Evolutionary conservation across 2,888 invertebrate genomes (phyloP).

Genomic region (Nephrotoma flavescens): DNA sequence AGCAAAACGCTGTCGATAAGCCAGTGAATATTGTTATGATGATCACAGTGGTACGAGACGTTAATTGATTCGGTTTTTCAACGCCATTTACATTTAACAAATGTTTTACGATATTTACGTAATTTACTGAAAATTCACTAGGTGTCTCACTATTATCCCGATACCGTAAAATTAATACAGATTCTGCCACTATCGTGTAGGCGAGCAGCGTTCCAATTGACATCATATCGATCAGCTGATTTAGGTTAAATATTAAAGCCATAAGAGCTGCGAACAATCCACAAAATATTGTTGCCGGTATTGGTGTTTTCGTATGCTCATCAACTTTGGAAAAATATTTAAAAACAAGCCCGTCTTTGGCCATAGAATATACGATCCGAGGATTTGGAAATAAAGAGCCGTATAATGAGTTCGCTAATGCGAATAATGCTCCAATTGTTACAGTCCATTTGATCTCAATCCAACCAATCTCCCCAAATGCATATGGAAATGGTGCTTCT

Average conservation of each 20-base stretch:
- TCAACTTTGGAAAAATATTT: conserved; percentile 52
- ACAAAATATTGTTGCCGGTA: conserved; percentile 59
- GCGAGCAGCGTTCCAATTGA: conserved; percentile 83
- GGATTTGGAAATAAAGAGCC: conserved; percentile 84
- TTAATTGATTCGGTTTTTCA: conserved; percentile 47
- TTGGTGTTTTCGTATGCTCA: conserved; percentile 60
- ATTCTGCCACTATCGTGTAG: conserved; percentile 83
- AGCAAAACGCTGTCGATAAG: conserved; percentile 18
- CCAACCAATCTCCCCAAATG: conserved; percentile 65
- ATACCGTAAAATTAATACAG: conserved; percentile 75
- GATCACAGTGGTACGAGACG: conserved; percentile 49
- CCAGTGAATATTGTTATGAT: conserved; percentile 41
- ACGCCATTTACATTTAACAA: conserved; percentile 56
- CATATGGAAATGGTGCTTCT: conserved; percentile 76
- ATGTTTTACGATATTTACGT: conserved; percentile 34
- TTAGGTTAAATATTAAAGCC: conserved; percentile 77
- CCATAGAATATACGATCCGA: conserved; percentile 81
- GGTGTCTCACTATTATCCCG: conserved; percentile 20
- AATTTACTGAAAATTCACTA: conserved; percentile 22
- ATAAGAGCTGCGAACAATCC: conserved; percentile 68
- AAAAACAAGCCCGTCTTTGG: conserved; percentile 74
- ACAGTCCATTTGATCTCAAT: conserved; percentile 75
- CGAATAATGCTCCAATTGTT: conserved; percentile 80
- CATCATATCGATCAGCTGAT: conserved; percentile 92
- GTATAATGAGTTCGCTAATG: conserved; percentile 73